phyloP scores from a whole-genome alignment of 2,888 invertebrate species.

The Lampropteryx suffumata region DNA sequence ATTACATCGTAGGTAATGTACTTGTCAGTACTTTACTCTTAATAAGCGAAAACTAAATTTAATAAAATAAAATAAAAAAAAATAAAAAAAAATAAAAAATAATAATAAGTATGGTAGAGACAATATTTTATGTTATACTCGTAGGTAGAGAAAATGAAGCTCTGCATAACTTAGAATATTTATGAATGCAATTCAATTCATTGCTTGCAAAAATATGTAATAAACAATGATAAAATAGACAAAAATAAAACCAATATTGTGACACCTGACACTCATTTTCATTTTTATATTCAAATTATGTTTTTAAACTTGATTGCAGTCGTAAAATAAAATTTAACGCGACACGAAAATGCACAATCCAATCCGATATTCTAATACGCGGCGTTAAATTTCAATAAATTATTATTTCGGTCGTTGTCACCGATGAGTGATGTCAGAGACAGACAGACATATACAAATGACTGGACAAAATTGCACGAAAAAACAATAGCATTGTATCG shows the following conservation, averaged over 20 bases:
- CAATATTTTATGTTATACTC: too few species aligned
- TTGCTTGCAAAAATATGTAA: slow-evolving; percentile 4
- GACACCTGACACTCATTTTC: slow-evolving; percentile 30
- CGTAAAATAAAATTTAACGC: slow-evolving; percentile 32
- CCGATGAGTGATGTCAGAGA: slow-evolving; percentile 70
- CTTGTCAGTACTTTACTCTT: neutral
- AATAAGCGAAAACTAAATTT: too few species aligned
- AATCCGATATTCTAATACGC: slow-evolving; percentile 21
- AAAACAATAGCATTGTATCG: slow-evolving; percentile 24
- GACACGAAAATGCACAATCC: slow-evolving; percentile 27
- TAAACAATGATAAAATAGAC: slow-evolving; percentile 24
- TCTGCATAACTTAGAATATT: neutral
- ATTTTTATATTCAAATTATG: slow-evolving; percentile 24
- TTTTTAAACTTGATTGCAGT: slow-evolving; percentile 33
- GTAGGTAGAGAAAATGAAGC: too few species aligned
- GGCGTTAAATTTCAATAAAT: slow-evolving; percentile 60
- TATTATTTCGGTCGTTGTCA: slow-evolving; percentile 74
- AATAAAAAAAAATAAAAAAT: slow-evolving; percentile 7
- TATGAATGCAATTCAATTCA: slow-evolving; percentile 7
- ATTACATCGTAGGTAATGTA: neutral
- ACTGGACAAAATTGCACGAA: slow-evolving; percentile 51
- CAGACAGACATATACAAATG: slow-evolving; percentile 51
- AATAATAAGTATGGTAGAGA: too few species aligned
- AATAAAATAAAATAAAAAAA: too few species aligned
- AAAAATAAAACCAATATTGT: slow-evolving; percentile 29